phyloP scores from a whole-genome alignment of 2,113 vertebrate genomes.

The Orcinus orca region DNA sequence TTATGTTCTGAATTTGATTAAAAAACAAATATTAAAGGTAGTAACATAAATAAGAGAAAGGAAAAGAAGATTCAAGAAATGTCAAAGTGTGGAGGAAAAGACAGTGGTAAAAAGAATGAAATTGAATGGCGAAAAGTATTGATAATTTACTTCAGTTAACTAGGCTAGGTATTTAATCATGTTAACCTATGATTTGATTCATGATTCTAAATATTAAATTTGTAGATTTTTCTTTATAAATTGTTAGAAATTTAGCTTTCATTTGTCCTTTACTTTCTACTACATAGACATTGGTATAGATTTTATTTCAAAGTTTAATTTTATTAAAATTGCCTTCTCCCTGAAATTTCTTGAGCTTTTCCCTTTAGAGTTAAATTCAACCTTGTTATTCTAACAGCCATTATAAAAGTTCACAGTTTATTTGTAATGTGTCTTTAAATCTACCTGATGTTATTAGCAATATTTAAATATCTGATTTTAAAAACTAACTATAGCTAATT shows the following conservation, averaged over 20 bases:
- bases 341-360: conserved; percentile 17
- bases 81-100: not conserved
- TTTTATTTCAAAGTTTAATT: conserved; percentile 44
- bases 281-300: not conserved
- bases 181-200: not conserved
- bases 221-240: not conserved
- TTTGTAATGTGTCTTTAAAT: conserved; percentile 21
- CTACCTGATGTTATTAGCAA: not conserved
- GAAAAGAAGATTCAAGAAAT: not conserved
- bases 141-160: conserved; percentile 30
- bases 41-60: conserved; percentile 17
- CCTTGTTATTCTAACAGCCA: not conserved
- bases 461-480: conserved; percentile 21
- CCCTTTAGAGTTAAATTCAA: not conserved
- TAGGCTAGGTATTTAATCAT: conserved; percentile 23
- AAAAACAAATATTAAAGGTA: not conserved
- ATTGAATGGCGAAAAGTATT: not conserved
- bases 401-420: not conserved
- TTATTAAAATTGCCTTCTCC: conserved; percentile 10
- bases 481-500: not conserved
- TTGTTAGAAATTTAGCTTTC: conserved; percentile 21
- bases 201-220: conserved; percentile 33
- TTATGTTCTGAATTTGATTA: conserved; percentile 9
- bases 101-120: not conserved
- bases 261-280: conserved; percentile 24